phyloP scores from a whole-genome alignment of 2,797 vertebrate species.

The Iguana delicatissima region DNA sequence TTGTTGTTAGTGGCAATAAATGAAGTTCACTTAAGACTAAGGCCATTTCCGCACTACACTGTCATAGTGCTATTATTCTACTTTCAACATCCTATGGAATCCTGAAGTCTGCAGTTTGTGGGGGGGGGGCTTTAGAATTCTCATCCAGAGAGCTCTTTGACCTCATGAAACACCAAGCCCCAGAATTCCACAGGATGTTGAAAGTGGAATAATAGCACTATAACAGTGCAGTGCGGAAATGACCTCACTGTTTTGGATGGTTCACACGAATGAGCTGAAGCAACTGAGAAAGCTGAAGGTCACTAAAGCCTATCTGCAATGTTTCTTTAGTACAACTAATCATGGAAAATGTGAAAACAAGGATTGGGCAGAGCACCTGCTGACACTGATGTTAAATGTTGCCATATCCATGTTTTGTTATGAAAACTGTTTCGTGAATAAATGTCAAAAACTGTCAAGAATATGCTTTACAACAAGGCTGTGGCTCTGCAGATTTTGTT shows the following conservation, averaged over 20 bases:
- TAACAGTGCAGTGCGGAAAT: no score
- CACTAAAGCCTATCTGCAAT: neutral
- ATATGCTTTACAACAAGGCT: neutral
- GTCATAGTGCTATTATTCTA: no score
- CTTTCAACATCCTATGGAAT: no score
- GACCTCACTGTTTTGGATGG: neutral
- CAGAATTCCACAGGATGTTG: no score
- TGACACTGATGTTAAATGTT: neutral
- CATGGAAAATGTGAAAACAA: neutral
- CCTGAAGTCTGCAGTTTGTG: no score
- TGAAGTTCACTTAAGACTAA: neutral
- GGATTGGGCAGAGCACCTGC: no score
- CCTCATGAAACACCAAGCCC: no score
- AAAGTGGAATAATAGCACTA: no score
- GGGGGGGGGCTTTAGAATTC: no score
- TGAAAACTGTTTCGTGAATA: neutral
- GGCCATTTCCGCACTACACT: no score
- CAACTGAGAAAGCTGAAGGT: neutral
- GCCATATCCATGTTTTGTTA: neutral
- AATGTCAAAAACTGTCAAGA: neutral
- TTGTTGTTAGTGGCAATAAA: neutral
- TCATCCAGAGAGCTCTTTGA: no score
- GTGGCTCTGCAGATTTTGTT: neutral
- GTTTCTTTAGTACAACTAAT: neutral
- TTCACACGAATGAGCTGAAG: neutral